Base-by-base conservation (phyloP, 2,797 vertebrate genomes). In the Enteromius unitaeniatus region DNA sequence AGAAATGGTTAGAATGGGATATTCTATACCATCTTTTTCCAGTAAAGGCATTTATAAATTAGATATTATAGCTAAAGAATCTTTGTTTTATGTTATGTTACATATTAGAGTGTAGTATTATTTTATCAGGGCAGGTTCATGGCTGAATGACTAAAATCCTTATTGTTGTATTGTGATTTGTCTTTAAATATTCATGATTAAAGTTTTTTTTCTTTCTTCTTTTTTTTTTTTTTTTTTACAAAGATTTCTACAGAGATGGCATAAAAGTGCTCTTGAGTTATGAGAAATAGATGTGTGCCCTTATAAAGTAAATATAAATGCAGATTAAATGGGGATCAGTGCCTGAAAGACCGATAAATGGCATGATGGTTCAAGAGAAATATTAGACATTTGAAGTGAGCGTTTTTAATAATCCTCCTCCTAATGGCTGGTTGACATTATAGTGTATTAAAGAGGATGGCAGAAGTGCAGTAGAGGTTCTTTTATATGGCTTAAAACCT, bases 301-400 rank as follows among this genome's bases (percentile, higher is more conserved):
- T 58, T n/a, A 53, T 53, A 14, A 74, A 74, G 49, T 37, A 42
- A 34, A 53, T 28, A 72, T 49, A 72, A 72, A 70, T 70, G 21
- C 6, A 70, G 67, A 26, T 53, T 34, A 53, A 53, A 58, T 58
- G 6, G 51, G 21, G 7, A 58, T 26, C 65, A 21, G 0, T 9
- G 8, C 34, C 55, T 62, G n/a, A 42, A 62, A 77, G 73, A 19
- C 6, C 23, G 13, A 26, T 23, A 10, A 60, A 76, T 76, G 23
- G 4, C 26, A 42, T 49, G 14, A 49, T 60, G 0, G 15, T 19
- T 77, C 8, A 19, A 26, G 53, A 77, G n/a, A 7, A 42, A 42
- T 45, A 42, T 28, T 11, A 42, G 13, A 53, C 3, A 37, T n/a
- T 58, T 49, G 21, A 42, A 60, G 34, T 21, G 37, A 19, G n/a